A percentile compares a stretch with the other conserved stretches of the same genome.
Conservation (phyloP, 2,888 invertebrate genomes). For the Agonopterix arenella region DNA sequence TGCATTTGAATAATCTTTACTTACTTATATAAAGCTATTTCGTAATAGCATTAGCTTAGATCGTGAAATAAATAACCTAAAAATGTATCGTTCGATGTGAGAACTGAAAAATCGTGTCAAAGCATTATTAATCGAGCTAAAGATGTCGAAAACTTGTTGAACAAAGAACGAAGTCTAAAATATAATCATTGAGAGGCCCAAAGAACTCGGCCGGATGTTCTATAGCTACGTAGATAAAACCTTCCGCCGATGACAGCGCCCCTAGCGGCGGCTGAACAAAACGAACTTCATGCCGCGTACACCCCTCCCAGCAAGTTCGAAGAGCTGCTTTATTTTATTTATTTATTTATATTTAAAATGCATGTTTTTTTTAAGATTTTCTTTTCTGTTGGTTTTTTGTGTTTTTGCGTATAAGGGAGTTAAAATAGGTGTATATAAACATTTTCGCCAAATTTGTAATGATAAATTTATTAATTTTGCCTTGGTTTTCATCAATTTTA, state of each 20-base stretch:
- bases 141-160: conserved; percentile 65
- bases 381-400: neutral
- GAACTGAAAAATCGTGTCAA: conserved; percentile 23
- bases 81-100: neutral
- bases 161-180: conserved; percentile 63
- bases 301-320: conserved; percentile 41
- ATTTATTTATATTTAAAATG: conserved; percentile 18
- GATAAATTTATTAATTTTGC: too few species aligned
- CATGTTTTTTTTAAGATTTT: neutral
- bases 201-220: conserved; percentile 67
- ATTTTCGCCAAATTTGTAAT: too few species aligned
- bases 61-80: too few species aligned
- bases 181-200: conserved; percentile 60
- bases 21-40: neutral
- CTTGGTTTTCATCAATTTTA: too few species aligned
- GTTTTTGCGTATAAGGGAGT: too few species aligned
- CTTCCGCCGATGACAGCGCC: conserved; percentile 72
- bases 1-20: neutral
- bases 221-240: conserved; percentile 76
- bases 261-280: conserved; percentile 56
- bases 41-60: neutral
- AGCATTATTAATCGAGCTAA: conserved; percentile 40
- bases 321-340: conserved; percentile 16
- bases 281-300: conserved; percentile 68
- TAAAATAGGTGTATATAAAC: too few species aligned